Base-by-base conservation (phyloP, 2,113 vertebrate genomes). In the Macheiramphus alcinus region DNA sequence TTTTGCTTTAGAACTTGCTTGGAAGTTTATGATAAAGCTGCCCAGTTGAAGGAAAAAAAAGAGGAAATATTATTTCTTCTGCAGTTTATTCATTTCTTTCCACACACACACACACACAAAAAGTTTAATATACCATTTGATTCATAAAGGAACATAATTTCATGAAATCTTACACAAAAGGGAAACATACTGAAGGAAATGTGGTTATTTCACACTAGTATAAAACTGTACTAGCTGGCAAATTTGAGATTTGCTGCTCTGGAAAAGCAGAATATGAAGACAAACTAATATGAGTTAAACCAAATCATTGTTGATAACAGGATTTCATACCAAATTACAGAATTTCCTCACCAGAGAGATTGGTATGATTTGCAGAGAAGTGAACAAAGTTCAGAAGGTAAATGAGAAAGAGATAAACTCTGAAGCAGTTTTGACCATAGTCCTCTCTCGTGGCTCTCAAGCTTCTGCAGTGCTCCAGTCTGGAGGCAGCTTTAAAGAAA, bases 291-390 rank as follows among this genome's bases (percentile, higher is more conserved):
- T 26, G 18, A 89, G 27, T 68, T 88, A 74, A 84, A 85, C 16
- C 26, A 91, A 81, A 43, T 91, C 31, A 85, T 25, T 92, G 36
- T 18, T 58, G 74, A 85, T 89, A 94, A 88, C 20, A 91, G 19
- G 48, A 94, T 87, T 95, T 93, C 86, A 81, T 42, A 81, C 27
- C 53, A 68, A 91, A 91, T 87, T 75, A 92, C 16, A 81, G 73
- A 86, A 94, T 84, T 89, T 42, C 15, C 27, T 88, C 75, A 79
- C 19, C 40, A 75, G 40, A 75, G 40, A 86, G 52, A 72, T 3
- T 45, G 13, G 9, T 38, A 42, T 66, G 36, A 84, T 72, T 91
- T 72, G 31, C 21, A 92, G 31, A 84, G 56, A 86, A 68, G 5
- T 11, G 25, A 88, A 67, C 5, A n/a, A 92, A 79, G 59, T 87